Evolutionary conservation across 2,888 invertebrate species (phyloP).

Genomic region (Hirtodrosophila duncani): DNA sequence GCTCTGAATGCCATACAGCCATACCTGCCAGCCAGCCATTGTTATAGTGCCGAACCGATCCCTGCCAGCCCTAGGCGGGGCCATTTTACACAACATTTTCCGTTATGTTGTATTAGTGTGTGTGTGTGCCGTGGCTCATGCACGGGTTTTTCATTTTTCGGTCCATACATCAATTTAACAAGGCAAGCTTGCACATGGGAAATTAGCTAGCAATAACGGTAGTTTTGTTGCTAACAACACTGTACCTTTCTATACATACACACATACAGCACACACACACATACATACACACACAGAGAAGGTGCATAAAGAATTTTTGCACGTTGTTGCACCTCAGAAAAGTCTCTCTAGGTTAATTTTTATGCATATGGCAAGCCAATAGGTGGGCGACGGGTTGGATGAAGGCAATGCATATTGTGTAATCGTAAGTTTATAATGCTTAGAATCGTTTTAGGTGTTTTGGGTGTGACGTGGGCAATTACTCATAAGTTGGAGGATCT

Average conservation of each 20-base stretch:
- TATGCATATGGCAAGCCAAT: no score
- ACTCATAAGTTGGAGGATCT: no score
- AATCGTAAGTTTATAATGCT: no score
- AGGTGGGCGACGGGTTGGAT: no score
- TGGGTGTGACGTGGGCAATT: no score
- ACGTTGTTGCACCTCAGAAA: no score
- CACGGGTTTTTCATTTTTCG: conserved; percentile 3
- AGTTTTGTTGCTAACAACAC: conserved; percentile 51
- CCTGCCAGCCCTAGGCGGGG: no score
- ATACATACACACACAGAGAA: conserved; percentile 8
- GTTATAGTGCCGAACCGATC: conserved; percentile 23
- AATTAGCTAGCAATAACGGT: conserved; percentile 63
- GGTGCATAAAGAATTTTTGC: conserved; percentile 8
- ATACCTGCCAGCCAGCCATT: conserved; percentile 34
- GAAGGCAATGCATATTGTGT: no score
- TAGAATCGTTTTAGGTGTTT: no score
- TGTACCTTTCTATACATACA: no score
- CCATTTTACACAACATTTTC: conserved; percentile 61
- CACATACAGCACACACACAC: conserved; percentile 31
- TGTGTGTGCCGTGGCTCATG: no score
- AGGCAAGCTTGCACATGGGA: conserved; percentile 69
- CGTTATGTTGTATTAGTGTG: conserved; percentile 29
- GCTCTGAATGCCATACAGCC: conserved; percentile 21
- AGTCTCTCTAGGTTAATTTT: no score
- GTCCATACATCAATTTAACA: conserved; percentile 65